Conservation (phyloP, 1,140 invertebrate genomes). For the Galleria mellonella region DNA sequence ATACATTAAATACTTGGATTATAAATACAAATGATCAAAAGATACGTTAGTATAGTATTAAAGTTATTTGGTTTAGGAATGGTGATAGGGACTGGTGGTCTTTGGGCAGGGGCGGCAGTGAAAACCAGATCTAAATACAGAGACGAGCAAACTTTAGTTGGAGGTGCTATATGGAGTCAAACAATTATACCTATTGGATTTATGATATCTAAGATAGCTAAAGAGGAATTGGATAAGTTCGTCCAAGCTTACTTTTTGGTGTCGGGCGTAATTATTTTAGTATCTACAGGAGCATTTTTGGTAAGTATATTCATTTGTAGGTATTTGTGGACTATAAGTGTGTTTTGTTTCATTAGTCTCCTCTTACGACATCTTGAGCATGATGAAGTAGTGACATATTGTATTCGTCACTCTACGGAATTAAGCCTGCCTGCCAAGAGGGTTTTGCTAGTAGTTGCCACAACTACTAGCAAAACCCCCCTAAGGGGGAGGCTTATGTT, state of each 20-base stretch:
- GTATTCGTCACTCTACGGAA: too few species aligned
- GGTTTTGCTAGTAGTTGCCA: too few species aligned
- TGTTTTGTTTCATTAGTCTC: too few species aligned
- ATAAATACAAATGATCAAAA: slow-evolving; percentile 14
- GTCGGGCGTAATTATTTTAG: slow-evolving; percentile 20
- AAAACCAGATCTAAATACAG: slow-evolving; percentile 30
- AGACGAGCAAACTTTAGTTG: slow-evolving; percentile 44
- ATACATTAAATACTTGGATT: too few species aligned
- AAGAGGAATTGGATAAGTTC: slow-evolving; percentile 30
- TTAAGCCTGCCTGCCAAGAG: too few species aligned
- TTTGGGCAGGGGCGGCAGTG: slow-evolving; percentile 36
- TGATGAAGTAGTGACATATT: too few species aligned
- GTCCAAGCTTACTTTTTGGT: slow-evolving; percentile 41
- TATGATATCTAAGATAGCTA: slow-evolving; percentile 33
- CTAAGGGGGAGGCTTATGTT: too few species aligned
- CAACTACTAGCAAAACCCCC: too few species aligned
- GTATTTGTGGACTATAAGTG: too few species aligned
- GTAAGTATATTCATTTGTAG: slow-evolving; percentile 27
- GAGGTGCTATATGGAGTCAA: slow-evolving; percentile 52
- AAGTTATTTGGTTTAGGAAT: slow-evolving; percentile 35
- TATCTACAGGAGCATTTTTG: slow-evolving; percentile 27
- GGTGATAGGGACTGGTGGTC: slow-evolving; percentile 25
- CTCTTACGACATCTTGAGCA: too few species aligned
- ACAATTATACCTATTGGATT: slow-evolving; percentile 41
- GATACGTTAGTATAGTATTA: slow-evolving; percentile 20